phyloP scores from a whole-genome alignment of 1,140 invertebrate genomes.

The Leptestheria dahalacensis region DNA sequence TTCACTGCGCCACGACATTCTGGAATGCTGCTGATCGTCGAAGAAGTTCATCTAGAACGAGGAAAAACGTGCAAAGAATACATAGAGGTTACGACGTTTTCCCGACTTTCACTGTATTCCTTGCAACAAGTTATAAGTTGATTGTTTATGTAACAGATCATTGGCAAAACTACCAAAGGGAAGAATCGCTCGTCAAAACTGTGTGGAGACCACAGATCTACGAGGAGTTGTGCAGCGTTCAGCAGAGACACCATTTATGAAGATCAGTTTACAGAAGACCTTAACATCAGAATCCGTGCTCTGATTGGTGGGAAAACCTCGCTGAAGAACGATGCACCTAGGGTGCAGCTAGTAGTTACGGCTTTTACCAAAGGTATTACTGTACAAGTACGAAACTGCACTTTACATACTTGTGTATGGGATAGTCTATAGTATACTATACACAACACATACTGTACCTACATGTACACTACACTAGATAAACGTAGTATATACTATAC shows the following conservation, averaged over 20 bases:
- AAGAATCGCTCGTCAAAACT: background rate
- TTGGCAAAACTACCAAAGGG: background rate
- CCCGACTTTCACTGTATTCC: background rate
- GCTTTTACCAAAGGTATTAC: background rate
- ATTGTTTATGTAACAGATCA: background rate
- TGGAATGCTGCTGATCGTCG: background rate
- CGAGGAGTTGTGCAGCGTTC: background rate
- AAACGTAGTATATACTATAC: too few species aligned
- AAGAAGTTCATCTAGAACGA: background rate
- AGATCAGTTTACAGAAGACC: background rate
- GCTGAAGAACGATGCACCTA: background rate
- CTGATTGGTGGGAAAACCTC: too few species aligned
- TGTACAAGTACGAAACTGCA: background rate
- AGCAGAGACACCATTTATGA: background rate
- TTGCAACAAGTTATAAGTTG: background rate
- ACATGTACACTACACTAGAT: too few species aligned
- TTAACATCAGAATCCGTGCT: background rate
- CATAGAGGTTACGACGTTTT: background rate
- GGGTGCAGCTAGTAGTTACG: background rate
- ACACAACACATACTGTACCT: too few species aligned
- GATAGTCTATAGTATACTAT: too few species aligned
- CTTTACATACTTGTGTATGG: too few species aligned
- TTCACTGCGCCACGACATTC: background rate
- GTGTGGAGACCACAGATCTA: background rate
- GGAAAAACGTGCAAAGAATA: background rate